A percentile compares a stretch with the other conserved stretches of the same genome.
These are phyloP conservation scores for Sisor rabdophorus DNA, from an alignment of 2,113 vertebrate species.

Conservation along the genomic window DNA sequence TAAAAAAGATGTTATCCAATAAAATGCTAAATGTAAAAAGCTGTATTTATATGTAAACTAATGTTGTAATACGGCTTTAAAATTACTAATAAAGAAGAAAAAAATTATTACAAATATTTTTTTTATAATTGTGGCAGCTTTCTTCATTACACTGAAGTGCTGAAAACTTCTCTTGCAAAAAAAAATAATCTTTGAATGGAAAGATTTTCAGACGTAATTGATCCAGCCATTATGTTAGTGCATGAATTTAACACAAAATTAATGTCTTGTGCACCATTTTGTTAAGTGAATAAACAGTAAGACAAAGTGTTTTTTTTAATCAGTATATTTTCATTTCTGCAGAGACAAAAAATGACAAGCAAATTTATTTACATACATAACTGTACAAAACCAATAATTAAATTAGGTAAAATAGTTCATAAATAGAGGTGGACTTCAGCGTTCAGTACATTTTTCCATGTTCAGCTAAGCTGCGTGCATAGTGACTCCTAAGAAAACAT, in stretches of 20 bases:
- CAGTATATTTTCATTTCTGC: constrained; percentile 99
- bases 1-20: too few relatives aligned
- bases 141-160: neutral
- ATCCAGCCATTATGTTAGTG: neutral
- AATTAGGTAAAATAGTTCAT: constrained; percentile 99
- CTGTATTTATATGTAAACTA: too few relatives aligned
- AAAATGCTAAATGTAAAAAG: too few relatives aligned
- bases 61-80: too few relatives aligned
- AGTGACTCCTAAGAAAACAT: constrained; percentile 98
- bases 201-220: neutral
- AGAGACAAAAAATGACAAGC: constrained; percentile 99
- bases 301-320: constrained; percentile 72
- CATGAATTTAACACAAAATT: neutral
- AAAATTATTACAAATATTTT: constrained; percentile 23
- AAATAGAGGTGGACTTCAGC: constrained; percentile 98
- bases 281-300: neutral
- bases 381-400: constrained; percentile 99
- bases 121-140: too few relatives aligned
- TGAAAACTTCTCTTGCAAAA: neutral
- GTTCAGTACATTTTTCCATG: constrained; percentile 98
- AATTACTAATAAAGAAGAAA: constrained; percentile 31
- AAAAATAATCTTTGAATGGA: too few relatives aligned
- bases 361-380: constrained; percentile 98
- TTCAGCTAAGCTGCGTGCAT: constrained; percentile 99
- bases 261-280: neutral